Percentiles rank a stretch among this genome's conserved stretches.
Evolutionary conservation across 2,113 vertebrate genomes (phyloP).

Genomic region (Acanthochromis polyacanthus): DNA sequence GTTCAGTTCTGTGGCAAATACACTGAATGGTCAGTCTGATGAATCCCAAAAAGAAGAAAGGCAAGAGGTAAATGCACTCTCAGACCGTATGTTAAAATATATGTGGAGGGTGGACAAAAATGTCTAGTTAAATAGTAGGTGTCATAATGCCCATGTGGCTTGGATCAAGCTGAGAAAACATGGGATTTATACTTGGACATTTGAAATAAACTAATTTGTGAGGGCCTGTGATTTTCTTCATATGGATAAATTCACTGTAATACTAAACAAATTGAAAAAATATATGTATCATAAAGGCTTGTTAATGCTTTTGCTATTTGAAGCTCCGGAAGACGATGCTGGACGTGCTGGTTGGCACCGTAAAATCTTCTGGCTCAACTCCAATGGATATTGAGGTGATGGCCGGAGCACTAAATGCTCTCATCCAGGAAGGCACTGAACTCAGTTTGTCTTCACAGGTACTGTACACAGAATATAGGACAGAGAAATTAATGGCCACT

Average conservation of each 20-base stretch:
- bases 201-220: too few relatives aligned
- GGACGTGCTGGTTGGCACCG: slow-evolving; percentile 74
- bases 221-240: background rate
- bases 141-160: too few relatives aligned
- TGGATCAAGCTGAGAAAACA: too few relatives aligned
- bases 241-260: background rate
- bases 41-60: slow-evolving; percentile 31
- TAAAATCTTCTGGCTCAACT: slow-evolving; percentile 51
- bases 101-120: too few relatives aligned
- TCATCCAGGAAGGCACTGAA: slow-evolving; percentile 81
- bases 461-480: slow-evolving; percentile 8
- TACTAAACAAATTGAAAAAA: background rate
- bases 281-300: background rate
- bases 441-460: slow-evolving; percentile 87
- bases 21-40: slow-evolving; percentile 77
- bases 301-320: slow-evolving; percentile 16
- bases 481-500: too few relatives aligned
- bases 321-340: slow-evolving; percentile 89
- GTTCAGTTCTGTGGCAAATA: slow-evolving; percentile 82
- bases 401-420: slow-evolving; percentile 83
- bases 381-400: slow-evolving; percentile 78
- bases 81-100: background rate
- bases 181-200: too few relatives aligned
- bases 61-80: slow-evolving; percentile 79
- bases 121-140: too few relatives aligned